phyloP scores from a whole-genome alignment of 2,888 invertebrate species.

The Dione juno region DNA sequence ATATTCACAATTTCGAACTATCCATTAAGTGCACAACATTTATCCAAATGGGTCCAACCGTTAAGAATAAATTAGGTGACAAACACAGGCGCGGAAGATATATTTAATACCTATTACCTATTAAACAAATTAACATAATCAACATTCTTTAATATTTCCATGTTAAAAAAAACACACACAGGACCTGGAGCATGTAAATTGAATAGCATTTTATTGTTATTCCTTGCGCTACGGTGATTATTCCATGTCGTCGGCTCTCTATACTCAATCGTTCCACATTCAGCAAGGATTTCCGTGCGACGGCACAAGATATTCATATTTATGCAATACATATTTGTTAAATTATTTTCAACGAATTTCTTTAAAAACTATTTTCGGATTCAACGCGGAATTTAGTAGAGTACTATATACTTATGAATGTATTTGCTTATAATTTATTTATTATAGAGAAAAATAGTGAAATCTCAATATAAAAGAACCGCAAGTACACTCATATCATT shows the following conservation, averaged over 20 bases:
- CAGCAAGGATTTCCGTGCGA: constrained; percentile 36
- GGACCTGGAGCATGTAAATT: not conserved
- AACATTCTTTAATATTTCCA: not conserved
- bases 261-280: constrained; percentile 51
- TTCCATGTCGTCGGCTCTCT: constrained; percentile 49
- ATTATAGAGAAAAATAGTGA: no score
- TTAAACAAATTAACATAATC: no score
- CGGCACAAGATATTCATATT: constrained; percentile 27
- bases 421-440: no score
- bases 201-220: constrained; percentile 44
- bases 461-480: no score
- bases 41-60: no score
- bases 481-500: no score
- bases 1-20: no score
- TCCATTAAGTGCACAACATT: no score
- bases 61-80: no score
- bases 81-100: no score
- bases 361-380: not conserved
- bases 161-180: not conserved
- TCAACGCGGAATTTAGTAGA: not conserved
- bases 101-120: no score
- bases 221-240: constrained; percentile 45
- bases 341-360: constrained; percentile 19
- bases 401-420: no score
- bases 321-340: constrained; percentile 27